Conservation (phyloP, 2,888 invertebrate species). For the Zeuzera pyrina region DNA sequence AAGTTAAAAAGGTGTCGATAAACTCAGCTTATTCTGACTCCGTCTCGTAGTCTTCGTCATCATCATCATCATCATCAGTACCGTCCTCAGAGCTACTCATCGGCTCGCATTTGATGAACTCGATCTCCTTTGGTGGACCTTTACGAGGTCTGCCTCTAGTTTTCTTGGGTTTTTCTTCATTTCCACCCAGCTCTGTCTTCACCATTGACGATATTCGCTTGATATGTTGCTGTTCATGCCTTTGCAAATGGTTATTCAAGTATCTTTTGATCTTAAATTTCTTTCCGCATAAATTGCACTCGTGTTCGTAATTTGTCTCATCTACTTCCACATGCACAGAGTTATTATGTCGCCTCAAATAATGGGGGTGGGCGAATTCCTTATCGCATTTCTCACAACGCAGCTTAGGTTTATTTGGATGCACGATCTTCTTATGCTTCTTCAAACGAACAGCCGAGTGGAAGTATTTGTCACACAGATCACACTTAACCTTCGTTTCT, state of each 20-base stretch:
- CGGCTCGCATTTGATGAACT: slow-evolving; percentile 63
- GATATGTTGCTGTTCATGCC: slow-evolving; percentile 61
- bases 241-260: slow-evolving; percentile 50
- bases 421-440: slow-evolving; percentile 62
- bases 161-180: slow-evolving; percentile 24
- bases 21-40: no score
- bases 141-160: slow-evolving; percentile 27
- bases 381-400: slow-evolving; percentile 59
- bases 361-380: slow-evolving; percentile 59
- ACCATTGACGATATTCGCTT: slow-evolving; percentile 60
- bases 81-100: slow-evolving; percentile 46
- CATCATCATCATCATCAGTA: slow-evolving; percentile 32
- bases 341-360: slow-evolving; percentile 47
- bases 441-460: slow-evolving; percentile 56
- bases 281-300: slow-evolving; percentile 56
- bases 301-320: slow-evolving; percentile 49
- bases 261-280: slow-evolving; percentile 60
- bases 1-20: no score
- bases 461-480: slow-evolving; percentile 55
- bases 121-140: slow-evolving; percentile 39
- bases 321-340: slow-evolving; percentile 54
- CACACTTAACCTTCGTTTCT: slow-evolving; percentile 58
- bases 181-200: slow-evolving; percentile 53
- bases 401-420: slow-evolving; percentile 52
- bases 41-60: no score